A percentile compares a stretch with the other conserved stretches of the same genome.
phyloP scores from a whole-genome alignment of 37 sponge, comb jelly and placozoan species.

The Beroe forskalii region DNA sequence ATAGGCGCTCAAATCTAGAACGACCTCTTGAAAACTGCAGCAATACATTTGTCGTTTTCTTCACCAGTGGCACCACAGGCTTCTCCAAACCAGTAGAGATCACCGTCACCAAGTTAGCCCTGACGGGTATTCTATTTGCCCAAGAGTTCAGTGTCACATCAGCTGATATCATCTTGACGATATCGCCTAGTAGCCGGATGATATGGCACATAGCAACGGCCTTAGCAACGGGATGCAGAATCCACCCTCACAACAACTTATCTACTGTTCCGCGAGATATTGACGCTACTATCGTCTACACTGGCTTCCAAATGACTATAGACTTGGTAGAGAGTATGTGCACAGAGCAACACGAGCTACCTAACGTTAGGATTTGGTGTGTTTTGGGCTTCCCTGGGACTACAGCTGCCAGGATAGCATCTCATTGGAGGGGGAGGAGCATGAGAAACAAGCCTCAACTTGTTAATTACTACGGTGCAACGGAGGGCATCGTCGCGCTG shows the following conservation, averaged over 20 bases:
- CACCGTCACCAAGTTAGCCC: background rate
- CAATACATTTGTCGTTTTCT: too few relatives aligned
- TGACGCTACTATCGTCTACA: background rate
- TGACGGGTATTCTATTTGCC: background rate
- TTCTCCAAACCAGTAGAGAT: background rate
- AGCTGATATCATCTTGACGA: background rate
- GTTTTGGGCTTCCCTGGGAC: background rate
- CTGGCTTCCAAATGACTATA: background rate
- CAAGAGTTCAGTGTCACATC: background rate
- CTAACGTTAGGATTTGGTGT: background rate
- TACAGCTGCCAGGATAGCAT: background rate
- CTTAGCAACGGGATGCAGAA: background rate
- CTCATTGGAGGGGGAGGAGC: too few relatives aligned
- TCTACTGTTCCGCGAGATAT: too few relatives aligned
- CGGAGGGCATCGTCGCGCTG: background rate
- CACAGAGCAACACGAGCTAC: too few relatives aligned
- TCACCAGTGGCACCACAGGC: background rate
- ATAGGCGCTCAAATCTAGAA: too few relatives aligned
- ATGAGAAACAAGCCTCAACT: background rate
- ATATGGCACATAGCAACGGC: background rate
- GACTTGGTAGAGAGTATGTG: background rate
- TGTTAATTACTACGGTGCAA: background rate
- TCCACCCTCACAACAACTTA: background rate
- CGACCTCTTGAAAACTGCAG: too few relatives aligned
- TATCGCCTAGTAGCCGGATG: background rate